Evolutionary conservation across 2,113 vertebrate genomes (phyloP), one percentile per base, ranked within the genome.

Genomic region (Syngnathus floridae): DNA sequence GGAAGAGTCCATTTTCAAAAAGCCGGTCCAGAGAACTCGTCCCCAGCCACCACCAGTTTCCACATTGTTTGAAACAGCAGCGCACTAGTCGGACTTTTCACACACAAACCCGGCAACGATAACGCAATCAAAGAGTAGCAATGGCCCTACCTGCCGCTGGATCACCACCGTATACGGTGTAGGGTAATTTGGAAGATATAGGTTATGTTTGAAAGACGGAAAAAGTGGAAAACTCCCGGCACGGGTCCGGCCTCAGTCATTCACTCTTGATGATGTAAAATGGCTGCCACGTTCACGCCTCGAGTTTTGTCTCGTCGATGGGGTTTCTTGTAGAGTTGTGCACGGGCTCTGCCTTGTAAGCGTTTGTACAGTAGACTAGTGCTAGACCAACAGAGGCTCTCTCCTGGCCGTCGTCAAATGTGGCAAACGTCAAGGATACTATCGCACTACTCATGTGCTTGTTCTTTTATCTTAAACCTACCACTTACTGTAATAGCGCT

Each of bases 261-360:
- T 91, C 90, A 92, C 93, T 94, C 91, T 92, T 91, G 93, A 89
- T 88, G 93, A 93, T 94, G 93, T 95, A 97, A 95, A 96, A 97
- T 96, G 95, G 95, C 94, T 93, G 93, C 92, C 90, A 94, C 89
- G 84, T 90, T 93, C 91, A 91, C 91, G 90, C 92, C 88, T 91
- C 90, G 86, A 89, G 89, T 90, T 89, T 88, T 88, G 88, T 89
- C 85, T 87, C 76, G 83, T 88, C 88, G 75, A 90, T 85, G 93
- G 93, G 93, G 93, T 94, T 93, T 94, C 91, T 90, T 81, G 84
- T 71, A 85, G 89, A 65, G 71, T 72, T 81, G 81, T 73, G 88
- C 91, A 93, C 80, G 91, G 91, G 86, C 76, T 88, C 65, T 61
- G 77, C 84, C 85, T 88, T 84, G 74, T 86, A 80, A 85, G 85